Conservation (phyloP, 2,113 vertebrate species). For the Antechinus flavipes region DNA sequence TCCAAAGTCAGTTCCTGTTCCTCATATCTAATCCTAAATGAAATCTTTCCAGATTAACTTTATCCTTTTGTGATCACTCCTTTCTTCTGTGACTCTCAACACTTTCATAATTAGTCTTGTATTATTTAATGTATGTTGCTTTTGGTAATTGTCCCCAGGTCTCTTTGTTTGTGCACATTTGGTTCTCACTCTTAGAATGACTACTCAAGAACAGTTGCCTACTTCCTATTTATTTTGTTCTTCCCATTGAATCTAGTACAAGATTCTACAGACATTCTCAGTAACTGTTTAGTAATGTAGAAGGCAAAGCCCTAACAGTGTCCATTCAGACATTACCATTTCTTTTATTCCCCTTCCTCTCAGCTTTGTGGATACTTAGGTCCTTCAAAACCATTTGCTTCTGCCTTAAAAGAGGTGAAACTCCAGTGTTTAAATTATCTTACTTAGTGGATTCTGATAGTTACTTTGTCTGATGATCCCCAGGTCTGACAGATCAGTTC, state of each 20-base stretch:
- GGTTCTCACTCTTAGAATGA: neutral
- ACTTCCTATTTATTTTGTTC: neutral
- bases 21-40: neutral
- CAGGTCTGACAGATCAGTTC: neutral
- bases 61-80: neutral
- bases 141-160: neutral
- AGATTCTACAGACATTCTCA: neutral
- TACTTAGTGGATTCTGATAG: neutral
- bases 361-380: neutral
- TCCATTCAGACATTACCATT: neutral
- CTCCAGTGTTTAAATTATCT: neutral
- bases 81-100: conserved; percentile 1
- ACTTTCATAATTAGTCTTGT: neutral
- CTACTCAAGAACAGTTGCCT: neutral
- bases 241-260: neutral
- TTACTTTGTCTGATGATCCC: neutral
- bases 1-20: neutral
- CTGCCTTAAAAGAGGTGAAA: neutral
- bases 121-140: neutral
- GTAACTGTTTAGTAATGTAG: neutral
- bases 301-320: neutral
- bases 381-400: neutral
- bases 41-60: neutral
- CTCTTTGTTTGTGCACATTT: neutral
- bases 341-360: neutral